Base-by-base conservation (phyloP, 64 coral and sea anemone genomes). In the Pachyseris speciosa region DNA sequence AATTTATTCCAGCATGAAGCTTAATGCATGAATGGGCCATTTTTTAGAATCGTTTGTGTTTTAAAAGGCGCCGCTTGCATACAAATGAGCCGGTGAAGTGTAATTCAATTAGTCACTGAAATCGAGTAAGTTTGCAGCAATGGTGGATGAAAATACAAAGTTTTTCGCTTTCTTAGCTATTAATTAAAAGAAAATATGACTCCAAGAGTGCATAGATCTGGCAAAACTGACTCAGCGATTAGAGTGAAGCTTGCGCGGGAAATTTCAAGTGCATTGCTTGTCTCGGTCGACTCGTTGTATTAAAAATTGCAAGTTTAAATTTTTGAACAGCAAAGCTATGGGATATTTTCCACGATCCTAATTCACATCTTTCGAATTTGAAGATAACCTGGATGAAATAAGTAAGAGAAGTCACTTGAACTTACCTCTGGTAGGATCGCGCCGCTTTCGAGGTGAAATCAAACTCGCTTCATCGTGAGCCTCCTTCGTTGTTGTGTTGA, bases 401-500 rank as follows among this genome's bases (percentile, higher is more conserved):
- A 33, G 41, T 16, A 67, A 78, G 41, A 11, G 2, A 45, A 80
- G n/a, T n/a, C n/a, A 48, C 42, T n/a, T 89, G 1, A 67, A 25
- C 13, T 51, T 73, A 92, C 89, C 89, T 75, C 61, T 69, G 15
- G 67, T 15, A 22, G 33, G 25, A 48, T 75, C 89, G 50, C 50
- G 80, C 64, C 89, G 79, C 57, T 92, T 92, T 74, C 89, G 79
- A 61, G 89, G 89, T 22, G 79, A 92, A 3, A 29, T 59, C n/a
- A 68, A 37, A 29, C 50, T 61, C 10, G 31, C 52, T 63, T 24
- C 32, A 12, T 28, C 13, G 1, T n/a, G 36, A 26, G 7, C 22
- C 20, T 25, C 22, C 11, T 39, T 88, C 16, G 64, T 31, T 25
- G 22, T 30, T 60, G 48, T 34, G n/a, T 58, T 80, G 20, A 66